phyloP scores from a whole-genome alignment of 1,140 invertebrate species.

The Apocrypta bakeri region DNA sequence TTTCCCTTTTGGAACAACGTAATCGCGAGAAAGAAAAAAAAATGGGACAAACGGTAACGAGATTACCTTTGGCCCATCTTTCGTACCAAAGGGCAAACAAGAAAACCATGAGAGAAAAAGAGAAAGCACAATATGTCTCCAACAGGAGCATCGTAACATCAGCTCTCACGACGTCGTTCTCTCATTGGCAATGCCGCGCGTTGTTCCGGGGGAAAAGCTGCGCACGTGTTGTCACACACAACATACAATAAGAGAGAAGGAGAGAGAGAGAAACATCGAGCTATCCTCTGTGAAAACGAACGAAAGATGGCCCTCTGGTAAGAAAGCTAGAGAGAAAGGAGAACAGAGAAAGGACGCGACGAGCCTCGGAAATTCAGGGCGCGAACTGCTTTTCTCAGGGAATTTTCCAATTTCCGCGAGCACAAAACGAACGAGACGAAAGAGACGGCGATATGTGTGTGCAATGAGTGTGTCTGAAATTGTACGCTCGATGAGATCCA shows the following conservation, averaged over 20 bases:
- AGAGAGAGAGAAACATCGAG: neutral
- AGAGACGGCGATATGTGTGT: neutral
- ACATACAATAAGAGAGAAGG: neutral
- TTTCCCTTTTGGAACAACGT: too few relatives aligned
- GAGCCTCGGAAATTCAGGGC: conserved; percentile 59
- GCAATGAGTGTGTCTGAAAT: too few relatives aligned
- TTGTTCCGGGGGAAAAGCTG: conserved; percentile 32
- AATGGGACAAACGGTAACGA: neutral
- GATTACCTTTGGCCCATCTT: neutral
- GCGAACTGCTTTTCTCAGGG: conserved; percentile 54
- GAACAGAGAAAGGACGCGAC: conserved; percentile 55
- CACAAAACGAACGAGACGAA: conserved; percentile 10
- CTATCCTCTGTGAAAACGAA: neutral
- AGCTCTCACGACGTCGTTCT: conserved; percentile 35
- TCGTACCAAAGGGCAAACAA: neutral
- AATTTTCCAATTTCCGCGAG: conserved; percentile 59
- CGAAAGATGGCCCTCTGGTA: neutral
- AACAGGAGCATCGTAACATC: neutral
- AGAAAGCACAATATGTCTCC: neutral
- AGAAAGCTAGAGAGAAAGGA: conserved; percentile 3
- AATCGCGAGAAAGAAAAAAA: neutral
- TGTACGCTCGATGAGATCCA: neutral
- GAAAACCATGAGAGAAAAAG: neutral
- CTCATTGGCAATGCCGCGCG: conserved; percentile 34
- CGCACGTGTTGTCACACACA: conserved; percentile 30